Evolutionary conservation across 2,888 invertebrate genomes (phyloP), one percentile per base, ranked within the genome.

Genomic region (Quadriops clusia): DNA sequence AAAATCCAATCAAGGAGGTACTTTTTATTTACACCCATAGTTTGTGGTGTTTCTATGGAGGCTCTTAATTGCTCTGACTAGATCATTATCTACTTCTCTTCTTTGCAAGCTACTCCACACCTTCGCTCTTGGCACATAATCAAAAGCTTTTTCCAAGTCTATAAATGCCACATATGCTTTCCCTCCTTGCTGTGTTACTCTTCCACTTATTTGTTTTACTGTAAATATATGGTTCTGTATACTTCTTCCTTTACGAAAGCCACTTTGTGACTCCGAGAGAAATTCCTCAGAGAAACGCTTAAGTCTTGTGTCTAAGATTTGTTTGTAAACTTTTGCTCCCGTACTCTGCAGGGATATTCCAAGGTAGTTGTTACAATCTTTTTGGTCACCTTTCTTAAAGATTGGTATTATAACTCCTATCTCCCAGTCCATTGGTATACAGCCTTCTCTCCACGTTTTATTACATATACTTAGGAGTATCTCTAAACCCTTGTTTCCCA

Each of bases 91-190:
- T 34, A 33, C 10, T 18, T 29, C 10, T 25, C 34, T 31, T 20
- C 27, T 17, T n/a, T n/a, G n/a, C n/a, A n/a, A n/a, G n/a, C n/a
- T n/a, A n/a, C n/a, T n/a, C n/a, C n/a, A n/a, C n/a, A n/a, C 20
- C 28, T 22, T 36, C 14, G 9, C 13, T 34, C 28, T 28, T 20
- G 23, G 23, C 16, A 34, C 24, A 26, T 14, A 36, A 23, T 42
- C 38, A 28, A 40, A 42, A 2, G 40, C 40, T 17, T 39, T 39
- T 24, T 39, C 20, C 5, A 41, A 14, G 21, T 42, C 38, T n/a
- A 40, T n/a, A 12, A 41, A 39, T 17, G 23, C 9, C n/a, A 15
- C n/a, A n/a, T n/a, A 36, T 5, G 23, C 7, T 14, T 35, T 25
- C 23, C 25, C 24, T 2, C 32, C 25, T n/a, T 22, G 6, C 25